These are phyloP conservation scores for Vanessa tameamea DNA, from an alignment of 1,140 invertebrate species.

Conservation along the genomic window DNA sequence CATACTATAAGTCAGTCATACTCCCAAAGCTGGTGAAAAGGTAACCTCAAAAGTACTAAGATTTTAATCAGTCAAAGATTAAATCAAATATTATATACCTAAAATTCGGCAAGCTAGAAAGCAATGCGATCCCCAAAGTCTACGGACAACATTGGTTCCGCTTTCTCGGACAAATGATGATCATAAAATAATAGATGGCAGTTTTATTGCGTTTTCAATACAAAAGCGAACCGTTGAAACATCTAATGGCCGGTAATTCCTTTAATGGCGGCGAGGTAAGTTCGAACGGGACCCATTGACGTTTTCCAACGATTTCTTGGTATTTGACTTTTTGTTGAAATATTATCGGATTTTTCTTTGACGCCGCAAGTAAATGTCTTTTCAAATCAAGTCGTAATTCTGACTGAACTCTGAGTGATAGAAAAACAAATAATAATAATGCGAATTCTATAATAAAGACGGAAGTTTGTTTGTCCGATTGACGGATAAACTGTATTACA, in stretches of 20 bases:
- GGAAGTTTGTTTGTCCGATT: too few relatives aligned
- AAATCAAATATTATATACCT: too few relatives aligned
- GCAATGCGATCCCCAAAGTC: neutral
- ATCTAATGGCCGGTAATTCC: conserved; percentile 43
- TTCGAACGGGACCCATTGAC: conserved; percentile 14
- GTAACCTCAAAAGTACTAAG: too few relatives aligned
- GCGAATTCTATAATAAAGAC: too few relatives aligned
- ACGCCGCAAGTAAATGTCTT: neutral
- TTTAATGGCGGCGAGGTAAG: conserved; percentile 35
- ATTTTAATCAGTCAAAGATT: too few relatives aligned
- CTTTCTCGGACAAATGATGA: conserved; percentile 35
- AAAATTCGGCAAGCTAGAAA: too few relatives aligned
- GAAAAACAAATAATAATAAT: neutral
- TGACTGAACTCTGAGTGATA: neutral
- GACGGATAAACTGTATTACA: too few relatives aligned
- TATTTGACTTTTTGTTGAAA: conserved; percentile 28
- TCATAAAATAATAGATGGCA: conserved; percentile 43
- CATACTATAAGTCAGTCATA: too few relatives aligned
- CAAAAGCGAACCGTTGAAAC: conserved; percentile 44
- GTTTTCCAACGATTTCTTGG: conserved; percentile 25
- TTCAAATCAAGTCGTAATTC: neutral
- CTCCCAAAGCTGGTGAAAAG: too few relatives aligned
- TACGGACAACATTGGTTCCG: conserved; percentile 38
- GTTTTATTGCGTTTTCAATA: conserved; percentile 47
- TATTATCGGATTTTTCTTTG: conserved; percentile 11